Evolutionary conservation across 1,140 invertebrate species (phyloP).

Genomic region (Micrasema minimum): DNA sequence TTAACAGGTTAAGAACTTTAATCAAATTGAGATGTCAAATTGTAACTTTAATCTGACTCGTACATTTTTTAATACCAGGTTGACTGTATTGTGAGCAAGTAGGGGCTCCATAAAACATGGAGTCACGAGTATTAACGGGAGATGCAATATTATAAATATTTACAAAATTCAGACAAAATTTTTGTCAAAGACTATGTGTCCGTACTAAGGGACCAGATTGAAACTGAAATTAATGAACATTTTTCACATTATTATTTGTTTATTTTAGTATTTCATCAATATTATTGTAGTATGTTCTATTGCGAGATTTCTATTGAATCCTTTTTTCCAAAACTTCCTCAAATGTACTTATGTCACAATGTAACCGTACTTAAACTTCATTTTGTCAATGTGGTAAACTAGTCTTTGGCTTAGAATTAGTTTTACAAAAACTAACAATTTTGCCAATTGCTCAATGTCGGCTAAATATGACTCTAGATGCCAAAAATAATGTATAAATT

Average conservation of each 20-base stretch:
- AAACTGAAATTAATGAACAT: not conserved
- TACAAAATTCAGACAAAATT: too few relatives aligned
- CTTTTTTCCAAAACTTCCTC: not conserved
- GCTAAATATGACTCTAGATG: conserved; percentile 26
- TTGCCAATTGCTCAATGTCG: conserved; percentile 26
- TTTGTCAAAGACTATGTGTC: not conserved
- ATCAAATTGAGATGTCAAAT: too few relatives aligned
- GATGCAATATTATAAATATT: too few relatives aligned
- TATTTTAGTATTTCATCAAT: conserved; percentile 5
- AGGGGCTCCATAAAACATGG: too few relatives aligned
- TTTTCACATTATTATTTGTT: not conserved
- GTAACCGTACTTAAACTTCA: conserved; percentile 18
- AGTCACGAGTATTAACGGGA: too few relatives aligned
- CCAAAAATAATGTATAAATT: conserved; percentile 31
- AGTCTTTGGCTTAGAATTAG: conserved; percentile 24
- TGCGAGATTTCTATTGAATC: not conserved
- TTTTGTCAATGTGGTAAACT: conserved; percentile 14
- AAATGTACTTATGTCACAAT: not conserved
- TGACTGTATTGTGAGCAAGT: too few relatives aligned
- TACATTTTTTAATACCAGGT: too few relatives aligned
- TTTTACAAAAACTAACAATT: conserved; percentile 27
- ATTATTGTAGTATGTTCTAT: conserved; percentile 1
- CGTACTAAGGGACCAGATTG: conserved; percentile 1
- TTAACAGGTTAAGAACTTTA: too few relatives aligned
- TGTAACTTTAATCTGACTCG: too few relatives aligned